Evolutionary conservation across 2,888 invertebrate species (phyloP).

Genomic region (Orthosia gracilis): DNA sequence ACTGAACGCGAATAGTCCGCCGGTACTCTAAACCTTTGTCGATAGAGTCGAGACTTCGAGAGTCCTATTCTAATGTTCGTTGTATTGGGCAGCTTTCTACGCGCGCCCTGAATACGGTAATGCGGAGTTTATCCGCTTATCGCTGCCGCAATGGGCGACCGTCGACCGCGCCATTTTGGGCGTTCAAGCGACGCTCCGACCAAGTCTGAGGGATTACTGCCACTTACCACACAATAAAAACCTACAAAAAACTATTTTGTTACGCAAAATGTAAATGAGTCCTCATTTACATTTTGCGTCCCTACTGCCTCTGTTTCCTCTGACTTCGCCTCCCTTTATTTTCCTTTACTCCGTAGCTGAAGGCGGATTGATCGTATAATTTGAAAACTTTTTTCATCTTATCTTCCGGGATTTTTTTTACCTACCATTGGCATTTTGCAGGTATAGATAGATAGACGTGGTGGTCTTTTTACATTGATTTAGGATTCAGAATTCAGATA

Average conservation of each 20-base stretch:
- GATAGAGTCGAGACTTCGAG: constrained; percentile 62
- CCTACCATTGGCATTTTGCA: too few species aligned
- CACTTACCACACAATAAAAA: constrained; percentile 35
- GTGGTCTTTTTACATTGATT: background rate
- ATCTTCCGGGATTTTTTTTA: too few species aligned
- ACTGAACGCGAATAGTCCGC: constrained; percentile 19
- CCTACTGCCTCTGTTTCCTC: background rate
- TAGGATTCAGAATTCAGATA: background rate
- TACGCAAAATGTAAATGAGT: too few species aligned
- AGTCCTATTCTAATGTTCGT: constrained; percentile 57
- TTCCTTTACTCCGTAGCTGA: background rate
- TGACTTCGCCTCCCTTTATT: background rate
- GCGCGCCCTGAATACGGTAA: constrained; percentile 77
- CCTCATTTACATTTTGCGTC: constrained; percentile 2
- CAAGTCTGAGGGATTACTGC: constrained; percentile 35
- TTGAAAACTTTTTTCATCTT: background rate
- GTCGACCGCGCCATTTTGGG: constrained; percentile 67
- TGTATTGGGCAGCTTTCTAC: constrained; percentile 72
- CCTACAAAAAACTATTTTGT: constrained; percentile 4
- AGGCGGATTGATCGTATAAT: background rate
- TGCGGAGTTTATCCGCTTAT: constrained; percentile 70
- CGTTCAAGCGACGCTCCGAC: constrained; percentile 29
- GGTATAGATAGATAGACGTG: background rate
- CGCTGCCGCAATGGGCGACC: constrained; percentile 61
- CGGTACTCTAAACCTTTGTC: constrained; percentile 40